Evolutionary conservation across 2,888 invertebrate genomes (phyloP), one percentile per base, ranked within the genome.

Genomic region (Oxyteleia sp.): DNA sequence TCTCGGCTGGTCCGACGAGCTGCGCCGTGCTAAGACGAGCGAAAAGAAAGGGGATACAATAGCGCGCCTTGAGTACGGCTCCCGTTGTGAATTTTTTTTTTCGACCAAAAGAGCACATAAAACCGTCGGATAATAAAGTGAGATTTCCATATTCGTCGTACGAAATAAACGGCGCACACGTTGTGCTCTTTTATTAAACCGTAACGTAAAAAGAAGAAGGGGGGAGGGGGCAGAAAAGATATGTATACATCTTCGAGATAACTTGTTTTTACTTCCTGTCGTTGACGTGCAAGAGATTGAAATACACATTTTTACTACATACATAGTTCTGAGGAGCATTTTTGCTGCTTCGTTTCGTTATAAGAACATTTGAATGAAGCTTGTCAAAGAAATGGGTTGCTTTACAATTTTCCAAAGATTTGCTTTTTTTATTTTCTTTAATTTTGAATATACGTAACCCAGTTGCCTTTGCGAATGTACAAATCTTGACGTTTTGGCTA

Each of bases 11-110:
- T 61, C 29, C 29, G 61, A 26, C 43, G 26, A 45, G 11, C 23
- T 38, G 4, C 43, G 7, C 57, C 4, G 32, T 8, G 32, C 38
- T 38, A 38, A 18, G 35, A 20, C 10, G 38, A 38, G 4, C 13
- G 11, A 35, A 38, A 57, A 57, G 18, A 57, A 32, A 57, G 32
- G 35, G 18, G 18, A 57, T 15, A 57, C 57, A 51, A 51, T 51
- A 13, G 57, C 35, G 11, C 2, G 41, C 38, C 32, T 57, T 11
- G 35, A 35, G 57, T 57, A 32, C 20, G 13, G 51, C 26, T 2
- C 4, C 51, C 32, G 57, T 35, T 38, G 18, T 32, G 57, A 57
- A 38, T n/a, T n/a, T n/a, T n/a, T n/a, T 38, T 18, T 18, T 57
- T 16, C 18, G 38, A 18, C 57, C 38, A 57, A 57, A 57, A 53